A percentile compares a stretch with the other conserved stretches of the same genome.
Evolutionary conservation across 2,797 vertebrate species (phyloP).

Genomic region (Clarias laeviceps): DNA sequence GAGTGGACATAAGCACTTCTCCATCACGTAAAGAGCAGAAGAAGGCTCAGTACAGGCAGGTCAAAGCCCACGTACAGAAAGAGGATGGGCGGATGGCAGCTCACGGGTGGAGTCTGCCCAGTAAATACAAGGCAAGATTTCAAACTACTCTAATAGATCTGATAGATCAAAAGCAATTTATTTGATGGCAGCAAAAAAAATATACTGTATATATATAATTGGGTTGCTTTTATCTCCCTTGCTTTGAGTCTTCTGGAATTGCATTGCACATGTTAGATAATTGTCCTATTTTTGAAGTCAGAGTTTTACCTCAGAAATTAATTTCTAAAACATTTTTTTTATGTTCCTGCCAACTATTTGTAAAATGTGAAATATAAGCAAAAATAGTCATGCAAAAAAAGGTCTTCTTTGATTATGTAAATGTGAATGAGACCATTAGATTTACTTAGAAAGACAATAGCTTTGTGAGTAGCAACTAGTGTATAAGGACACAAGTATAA

Average conservation of each 20-base stretch:
- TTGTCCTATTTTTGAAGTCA: background rate
- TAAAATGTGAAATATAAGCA: background rate
- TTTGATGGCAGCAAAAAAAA: background rate
- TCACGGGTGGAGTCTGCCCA: slow-evolving; percentile 95
- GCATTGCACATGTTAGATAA: background rate
- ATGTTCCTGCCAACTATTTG: background rate
- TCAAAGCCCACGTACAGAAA: slow-evolving; percentile 93
- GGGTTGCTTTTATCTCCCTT: background rate
- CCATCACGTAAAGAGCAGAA: slow-evolving; percentile 91
- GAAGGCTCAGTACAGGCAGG: slow-evolving; percentile 93
- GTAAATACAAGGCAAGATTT: slow-evolving; percentile 73
- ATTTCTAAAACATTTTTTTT: background rate
- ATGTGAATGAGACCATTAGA: background rate
- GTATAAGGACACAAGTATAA: no score
- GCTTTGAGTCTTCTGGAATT: background rate
- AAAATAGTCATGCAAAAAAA: background rate
- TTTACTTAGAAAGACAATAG: background rate
- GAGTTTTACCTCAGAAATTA: background rate
- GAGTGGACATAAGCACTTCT: slow-evolving; percentile 73
- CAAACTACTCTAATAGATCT: background rate
- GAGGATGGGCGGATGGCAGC: slow-evolving; percentile 90
- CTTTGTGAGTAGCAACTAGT: background rate
- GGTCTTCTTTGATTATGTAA: background rate
- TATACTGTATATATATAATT: no score
- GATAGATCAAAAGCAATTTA: background rate